These are phyloP conservation scores for Drosophila stalkeri DNA, from an alignment of 2,888 invertebrate genomes.

Conservation along the genomic window DNA sequence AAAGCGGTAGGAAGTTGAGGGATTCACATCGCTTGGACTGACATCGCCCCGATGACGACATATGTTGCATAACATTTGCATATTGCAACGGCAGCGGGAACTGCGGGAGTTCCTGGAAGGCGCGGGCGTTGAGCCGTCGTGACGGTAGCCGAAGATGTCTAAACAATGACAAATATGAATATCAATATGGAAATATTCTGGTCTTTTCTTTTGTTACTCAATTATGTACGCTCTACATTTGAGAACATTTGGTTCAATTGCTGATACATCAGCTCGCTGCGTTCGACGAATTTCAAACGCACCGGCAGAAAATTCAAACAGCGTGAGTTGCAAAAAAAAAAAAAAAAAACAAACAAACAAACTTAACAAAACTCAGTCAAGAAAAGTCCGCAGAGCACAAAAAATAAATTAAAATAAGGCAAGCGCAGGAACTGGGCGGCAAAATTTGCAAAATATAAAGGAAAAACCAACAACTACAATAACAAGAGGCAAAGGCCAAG, in stretches of 20 bases:
- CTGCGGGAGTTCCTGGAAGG: conserved; percentile 37
- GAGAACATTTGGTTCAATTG: conserved; percentile 23
- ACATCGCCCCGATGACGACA: conserved; percentile 44
- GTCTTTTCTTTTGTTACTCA: conserved; percentile 29
- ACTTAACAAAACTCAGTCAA: conserved; percentile 35
- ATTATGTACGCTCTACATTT: conserved; percentile 66
- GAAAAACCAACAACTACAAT: conserved; percentile 15
- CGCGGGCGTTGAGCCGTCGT: conserved; percentile 43
- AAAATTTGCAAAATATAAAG: conserved; percentile 55
- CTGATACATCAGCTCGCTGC: conserved; percentile 25
- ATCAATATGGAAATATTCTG: conserved; percentile 59
- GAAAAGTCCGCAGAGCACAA: conserved; percentile 33
- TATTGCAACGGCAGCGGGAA: conserved; percentile 37
- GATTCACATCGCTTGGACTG: conserved; percentile 28
- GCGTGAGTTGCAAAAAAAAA: conserved; percentile 52
- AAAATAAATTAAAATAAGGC: conserved; percentile 23
- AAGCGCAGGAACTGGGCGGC: conserved; percentile 57
- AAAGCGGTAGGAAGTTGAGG: conserved; percentile 29
- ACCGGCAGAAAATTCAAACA: conserved; percentile 38
- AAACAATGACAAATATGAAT: conserved; percentile 70
- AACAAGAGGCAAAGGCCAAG: conserved; percentile 44
- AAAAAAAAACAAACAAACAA: no score
- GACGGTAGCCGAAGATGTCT: conserved; percentile 55
- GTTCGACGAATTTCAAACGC: conserved; percentile 61
- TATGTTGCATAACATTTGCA: conserved; percentile 77